Evolutionary conservation across 2,113 vertebrate genomes (phyloP), one percentile per base, ranked within the genome.

Genomic region (Mystacornis crossleyi): DNA sequence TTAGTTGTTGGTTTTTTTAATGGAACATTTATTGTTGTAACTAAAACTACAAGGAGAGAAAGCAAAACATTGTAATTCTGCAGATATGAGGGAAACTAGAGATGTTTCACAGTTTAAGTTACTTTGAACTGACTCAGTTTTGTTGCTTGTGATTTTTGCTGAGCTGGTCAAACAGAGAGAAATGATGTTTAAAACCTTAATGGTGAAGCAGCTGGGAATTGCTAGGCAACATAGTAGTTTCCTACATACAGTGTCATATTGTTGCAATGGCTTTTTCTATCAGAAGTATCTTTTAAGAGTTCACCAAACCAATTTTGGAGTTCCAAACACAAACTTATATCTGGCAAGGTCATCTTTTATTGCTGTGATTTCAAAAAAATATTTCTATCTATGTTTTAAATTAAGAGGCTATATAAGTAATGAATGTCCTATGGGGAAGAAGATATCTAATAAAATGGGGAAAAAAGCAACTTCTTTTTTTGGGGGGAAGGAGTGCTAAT

Each of bases 181-280:
- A 94, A 83, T 57, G 14, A 61, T 0, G 1, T 95, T 93, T 90
- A 54, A 94, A 90, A 62, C 12, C 36, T 69, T 93, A 89, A 77
- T 85, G 38, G 62, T 86, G 58, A 77, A 85, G 74, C 51, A 94
- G 81, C 66, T 90, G 78, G 62, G 90, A 85, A 93, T 75, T 88
- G 74, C 70, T 97, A 77, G 66, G 93, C 53, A 85, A 60, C 47
- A 2, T 14, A 29, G 36, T 53, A 42, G 70, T 82, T 95, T 82
- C 33, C n/a, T 70, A 34, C 19, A 13, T n/a, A 62, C 26, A 62
- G 54, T 40, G 26, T 80, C 48, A 66, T 20, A 70, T 66, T 58
- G 28, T 42, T 88, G 38, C 66, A 93, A 38, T 69, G 33, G 31
- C 6, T 82, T 82, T 72, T 91, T 86, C 29, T 10, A 54, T 87